These are phyloP conservation scores for Latheticus oryzae DNA, from an alignment of 2,888 invertebrate genomes.

Conservation along the genomic window DNA sequence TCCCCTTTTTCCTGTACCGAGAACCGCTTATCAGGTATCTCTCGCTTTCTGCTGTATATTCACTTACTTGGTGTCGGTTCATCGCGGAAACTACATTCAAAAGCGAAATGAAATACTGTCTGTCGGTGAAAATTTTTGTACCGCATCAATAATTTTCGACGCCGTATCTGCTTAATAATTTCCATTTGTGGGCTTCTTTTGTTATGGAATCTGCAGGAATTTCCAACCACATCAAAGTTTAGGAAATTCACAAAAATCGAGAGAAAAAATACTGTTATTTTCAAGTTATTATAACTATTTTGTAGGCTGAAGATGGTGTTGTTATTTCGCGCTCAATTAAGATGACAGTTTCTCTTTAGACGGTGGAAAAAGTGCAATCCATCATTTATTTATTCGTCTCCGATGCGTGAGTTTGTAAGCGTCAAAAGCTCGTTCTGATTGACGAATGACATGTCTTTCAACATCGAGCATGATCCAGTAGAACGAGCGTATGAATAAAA, in stretches of 20 bases:
- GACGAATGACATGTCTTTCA: slow-evolving; percentile 56
- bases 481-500: slow-evolving; percentile 49
- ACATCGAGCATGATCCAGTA: slow-evolving; percentile 49
- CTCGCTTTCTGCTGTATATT: slow-evolving; percentile 42
- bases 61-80: slow-evolving; percentile 44
- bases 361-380: slow-evolving; percentile 48
- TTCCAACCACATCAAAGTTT: too few relatives aligned
- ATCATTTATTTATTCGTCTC: slow-evolving; percentile 53
- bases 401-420: slow-evolving; percentile 48
- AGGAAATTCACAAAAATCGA: slow-evolving; percentile 1
- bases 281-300: too few relatives aligned
- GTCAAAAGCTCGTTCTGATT: slow-evolving; percentile 53
- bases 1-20: slow-evolving; percentile 43
- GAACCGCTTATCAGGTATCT: slow-evolving; percentile 48
- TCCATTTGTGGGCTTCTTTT: too few relatives aligned
- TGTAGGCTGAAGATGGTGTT: too few relatives aligned
- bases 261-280: too few relatives aligned
- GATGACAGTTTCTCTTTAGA: too few relatives aligned
- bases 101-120: slow-evolving; percentile 48
- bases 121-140: slow-evolving; percentile 45
- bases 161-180: slow-evolving; percentile 11
- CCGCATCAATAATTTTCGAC: slow-evolving; percentile 31
- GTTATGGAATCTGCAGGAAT: too few relatives aligned
- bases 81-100: slow-evolving; percentile 46
- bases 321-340: too few relatives aligned